Conservation (phyloP, 2,113 vertebrate species). For the Nanorana parkeri region DNA sequence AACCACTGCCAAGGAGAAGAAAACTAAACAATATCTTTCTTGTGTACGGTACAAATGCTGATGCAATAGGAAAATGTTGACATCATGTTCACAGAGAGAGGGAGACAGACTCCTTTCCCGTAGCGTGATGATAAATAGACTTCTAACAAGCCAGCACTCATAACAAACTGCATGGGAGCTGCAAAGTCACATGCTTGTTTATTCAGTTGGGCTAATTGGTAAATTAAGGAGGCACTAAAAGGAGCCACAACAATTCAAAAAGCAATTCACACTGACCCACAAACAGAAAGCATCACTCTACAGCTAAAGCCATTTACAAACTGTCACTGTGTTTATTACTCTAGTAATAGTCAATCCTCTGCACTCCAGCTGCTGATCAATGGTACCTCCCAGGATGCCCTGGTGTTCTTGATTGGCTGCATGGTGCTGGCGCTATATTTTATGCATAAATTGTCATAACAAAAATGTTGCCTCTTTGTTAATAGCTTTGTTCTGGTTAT, state of each 20-base stretch:
- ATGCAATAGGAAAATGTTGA: constrained; percentile 53
- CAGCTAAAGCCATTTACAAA: constrained; percentile 2
- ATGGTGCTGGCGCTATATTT: not conserved
- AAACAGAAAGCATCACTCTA: constrained; percentile 7
- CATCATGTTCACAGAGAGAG: constrained; percentile 30
- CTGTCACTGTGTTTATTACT: constrained; percentile 18
- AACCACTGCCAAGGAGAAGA: constrained; percentile 31
- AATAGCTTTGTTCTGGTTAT: too few species aligned
- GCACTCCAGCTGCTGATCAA: constrained; percentile 2
- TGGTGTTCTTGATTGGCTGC: not conserved
- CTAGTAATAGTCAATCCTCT: constrained; percentile 26
- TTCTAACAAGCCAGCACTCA: constrained; percentile 18
- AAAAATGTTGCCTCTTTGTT: too few species aligned
- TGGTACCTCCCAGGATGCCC: not conserved
- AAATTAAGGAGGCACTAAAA: constrained; percentile 49
- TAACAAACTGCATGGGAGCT: constrained; percentile 20
- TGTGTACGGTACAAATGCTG: constrained; percentile 45
- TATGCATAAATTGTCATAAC: too few species aligned
- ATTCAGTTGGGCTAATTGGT: constrained; percentile 42
- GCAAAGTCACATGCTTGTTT: constrained; percentile 22
- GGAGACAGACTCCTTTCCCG: constrained; percentile 13
- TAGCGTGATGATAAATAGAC: constrained; percentile 28
- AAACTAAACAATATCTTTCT: constrained; percentile 42
- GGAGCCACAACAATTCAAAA: constrained; percentile 31
- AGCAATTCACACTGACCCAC: constrained; percentile 39